These are phyloP conservation scores for Limanda limanda DNA, from an alignment of 2,113 vertebrate genomes.

Conservation along the genomic window DNA sequence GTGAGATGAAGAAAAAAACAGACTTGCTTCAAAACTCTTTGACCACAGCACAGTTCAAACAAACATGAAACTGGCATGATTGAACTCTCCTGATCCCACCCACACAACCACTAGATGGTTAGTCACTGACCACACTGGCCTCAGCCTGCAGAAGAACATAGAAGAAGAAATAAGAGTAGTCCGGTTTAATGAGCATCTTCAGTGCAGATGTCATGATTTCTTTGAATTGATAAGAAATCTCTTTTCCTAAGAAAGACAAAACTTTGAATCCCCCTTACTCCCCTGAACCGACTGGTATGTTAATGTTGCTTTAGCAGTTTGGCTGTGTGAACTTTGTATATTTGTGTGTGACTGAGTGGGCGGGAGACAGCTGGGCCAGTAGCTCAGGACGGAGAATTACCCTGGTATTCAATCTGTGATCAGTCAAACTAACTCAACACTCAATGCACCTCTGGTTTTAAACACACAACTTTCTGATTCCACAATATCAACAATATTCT, in stretches of 20 bases:
- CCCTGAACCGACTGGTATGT: constrained; percentile 15
- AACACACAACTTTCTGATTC: constrained; percentile 25
- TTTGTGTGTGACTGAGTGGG: constrained; percentile 56
- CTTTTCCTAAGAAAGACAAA: constrained; percentile 16
- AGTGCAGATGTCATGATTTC: neutral
- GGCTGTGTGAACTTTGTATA: constrained; percentile 19
- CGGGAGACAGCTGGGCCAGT: constrained; percentile 54
- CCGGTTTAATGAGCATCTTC: neutral
- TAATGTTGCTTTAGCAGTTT: constrained; percentile 31
- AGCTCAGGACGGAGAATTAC: constrained; percentile 8
- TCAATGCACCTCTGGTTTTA: neutral
- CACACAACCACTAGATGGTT: constrained; percentile 13
- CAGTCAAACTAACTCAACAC: constrained; percentile 2
- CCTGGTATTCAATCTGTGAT: neutral
- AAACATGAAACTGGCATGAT: constrained; percentile 7
- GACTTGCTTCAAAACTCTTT: neutral
- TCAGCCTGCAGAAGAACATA: constrained; percentile 1
- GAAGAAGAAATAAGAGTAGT: neutral
- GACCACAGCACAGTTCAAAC: constrained; percentile 10
- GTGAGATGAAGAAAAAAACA: neutral
- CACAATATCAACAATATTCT: neutral
- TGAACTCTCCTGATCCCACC: constrained; percentile 8
- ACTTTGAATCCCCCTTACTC: constrained; percentile 46
- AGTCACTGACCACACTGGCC: constrained; percentile 21
- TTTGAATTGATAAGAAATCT: neutral